A percentile compares a stretch with the other conserved stretches of the same genome.
Conservation (phyloP, 2,888 invertebrate species). For the Xanthostigma xanthostigma region DNA sequence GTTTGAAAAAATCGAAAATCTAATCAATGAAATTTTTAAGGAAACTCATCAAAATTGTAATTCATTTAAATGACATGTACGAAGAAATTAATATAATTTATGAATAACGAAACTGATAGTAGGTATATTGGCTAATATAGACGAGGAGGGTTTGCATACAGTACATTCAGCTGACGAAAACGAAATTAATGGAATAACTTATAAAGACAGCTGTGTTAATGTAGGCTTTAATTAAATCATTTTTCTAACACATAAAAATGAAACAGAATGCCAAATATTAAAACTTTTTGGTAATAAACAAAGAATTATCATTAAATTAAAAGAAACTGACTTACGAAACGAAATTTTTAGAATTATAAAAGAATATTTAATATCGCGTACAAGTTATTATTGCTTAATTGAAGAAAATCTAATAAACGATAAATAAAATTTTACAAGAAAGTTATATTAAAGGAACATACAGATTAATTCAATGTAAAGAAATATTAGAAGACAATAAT, state of each 20-base stretch:
- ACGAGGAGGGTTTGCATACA: too few relatives aligned
- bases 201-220: too few relatives aligned
- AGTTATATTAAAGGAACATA: slow-evolving; percentile 4
- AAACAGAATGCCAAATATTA: not conserved
- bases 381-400: slow-evolving; percentile 3
- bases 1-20: slow-evolving; percentile 2
- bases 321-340: too few relatives aligned
- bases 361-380: slow-evolving; percentile 3
- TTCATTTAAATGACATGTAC: not conserved
- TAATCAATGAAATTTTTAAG: too few relatives aligned
- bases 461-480: too few relatives aligned
- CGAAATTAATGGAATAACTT: too few relatives aligned
- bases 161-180: too few relatives aligned
- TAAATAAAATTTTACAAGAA: not conserved
- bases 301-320: too few relatives aligned
- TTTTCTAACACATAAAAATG: slow-evolving; percentile 3
- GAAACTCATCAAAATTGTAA: slow-evolving; percentile 5
- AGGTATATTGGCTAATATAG: slow-evolving; percentile 1
- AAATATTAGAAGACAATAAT: slow-evolving; percentile 6
- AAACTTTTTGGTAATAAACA: slow-evolving; percentile 3
- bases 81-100: slow-evolving; percentile 4
- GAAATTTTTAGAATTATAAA: too few relatives aligned
- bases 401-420: slow-evolving; percentile 2
- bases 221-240: slow-evolving; percentile 3
- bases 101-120: slow-evolving; percentile 3